phyloP scores from a whole-genome alignment of 2,888 invertebrate genomes.

The Euclidia mi region DNA sequence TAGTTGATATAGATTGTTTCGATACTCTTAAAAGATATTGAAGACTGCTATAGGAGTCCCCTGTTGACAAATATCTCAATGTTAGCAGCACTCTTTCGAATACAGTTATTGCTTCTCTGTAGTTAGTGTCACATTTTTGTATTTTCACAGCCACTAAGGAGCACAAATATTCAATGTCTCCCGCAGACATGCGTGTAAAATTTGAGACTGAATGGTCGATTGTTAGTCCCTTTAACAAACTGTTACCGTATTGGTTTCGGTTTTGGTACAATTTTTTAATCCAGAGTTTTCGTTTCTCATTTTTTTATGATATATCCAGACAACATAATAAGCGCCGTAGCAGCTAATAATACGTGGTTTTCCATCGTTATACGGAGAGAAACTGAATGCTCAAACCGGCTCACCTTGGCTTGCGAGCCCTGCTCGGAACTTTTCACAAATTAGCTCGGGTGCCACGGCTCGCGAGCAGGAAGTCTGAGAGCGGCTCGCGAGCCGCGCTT shows the following conservation, averaged over 20 bases:
- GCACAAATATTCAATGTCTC: slow-evolving; percentile 21
- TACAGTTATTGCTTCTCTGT: slow-evolving; percentile 20
- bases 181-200: slow-evolving; percentile 21
- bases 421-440: slow-evolving; percentile 25
- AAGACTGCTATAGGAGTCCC: slow-evolving; percentile 10
- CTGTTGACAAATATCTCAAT: slow-evolving; percentile 11
- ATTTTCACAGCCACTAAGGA: slow-evolving; percentile 19
- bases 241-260: slow-evolving; percentile 24
- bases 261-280: slow-evolving; percentile 22
- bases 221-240: slow-evolving; percentile 23
- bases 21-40: slow-evolving; percentile 16
- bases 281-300: slow-evolving; percentile 18
- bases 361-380: slow-evolving; percentile 28
- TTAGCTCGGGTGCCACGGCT: slow-evolving; percentile 23
- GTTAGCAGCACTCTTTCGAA: slow-evolving; percentile 6
- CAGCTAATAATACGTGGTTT: slow-evolving; percentile 27
- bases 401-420: slow-evolving; percentile 25
- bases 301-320: slow-evolving; percentile 19
- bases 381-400: slow-evolving; percentile 33
- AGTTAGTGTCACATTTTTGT: slow-evolving; percentile 19
- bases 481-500: slow-evolving; percentile 1
- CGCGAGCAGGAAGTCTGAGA: slow-evolving; percentile 14
- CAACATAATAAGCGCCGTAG: slow-evolving; percentile 19
- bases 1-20: slow-evolving; percentile 18
- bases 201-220: slow-evolving; percentile 28